phyloP scores from a whole-genome alignment of 2,888 invertebrate genomes.

The Tenthredo livida region DNA sequence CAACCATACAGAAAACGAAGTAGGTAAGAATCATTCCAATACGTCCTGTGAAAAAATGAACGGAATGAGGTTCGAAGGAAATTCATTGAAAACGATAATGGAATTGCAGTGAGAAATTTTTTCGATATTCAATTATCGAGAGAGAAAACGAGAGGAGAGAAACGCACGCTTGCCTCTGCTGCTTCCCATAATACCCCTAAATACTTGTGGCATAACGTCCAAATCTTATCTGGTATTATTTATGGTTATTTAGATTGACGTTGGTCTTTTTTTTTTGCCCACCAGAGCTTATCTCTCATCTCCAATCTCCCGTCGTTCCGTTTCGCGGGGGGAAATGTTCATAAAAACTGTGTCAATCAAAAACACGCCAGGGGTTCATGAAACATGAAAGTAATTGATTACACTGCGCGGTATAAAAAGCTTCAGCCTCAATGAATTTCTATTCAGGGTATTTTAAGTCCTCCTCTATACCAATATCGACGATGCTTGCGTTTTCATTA shows the following conservation, averaged over 20 bases:
- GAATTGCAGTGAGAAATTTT: not conserved
- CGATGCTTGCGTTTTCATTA: constrained; percentile 33
- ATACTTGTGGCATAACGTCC: not conserved
- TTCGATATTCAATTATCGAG: constrained; percentile 31
- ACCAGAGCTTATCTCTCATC: constrained; percentile 43
- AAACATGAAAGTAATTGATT: constrained; percentile 54
- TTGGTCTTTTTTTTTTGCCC: constrained; percentile 13
- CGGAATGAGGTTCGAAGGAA: not conserved
- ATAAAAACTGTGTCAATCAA: constrained; percentile 55
- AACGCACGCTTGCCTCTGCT: not conserved
- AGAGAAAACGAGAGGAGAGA: not conserved
- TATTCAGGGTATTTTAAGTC: constrained; percentile 40
- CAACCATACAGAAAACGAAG: not conserved
- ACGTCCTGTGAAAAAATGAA: not conserved
- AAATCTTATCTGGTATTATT: constrained; percentile 49
- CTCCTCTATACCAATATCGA: constrained; percentile 22
- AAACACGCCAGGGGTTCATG: constrained; percentile 47
- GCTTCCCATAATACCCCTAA: not conserved
- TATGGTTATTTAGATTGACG: constrained; percentile 55
- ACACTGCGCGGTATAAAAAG: constrained; percentile 46
- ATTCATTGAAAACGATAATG: constrained; percentile 6
- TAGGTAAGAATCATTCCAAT: constrained; percentile 17
- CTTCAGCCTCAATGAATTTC: constrained; percentile 31
- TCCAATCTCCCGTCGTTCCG: constrained; percentile 44
- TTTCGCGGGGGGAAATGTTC: constrained; percentile 37